phyloP scores from a whole-genome alignment of 2,797 vertebrate genomes.

The Molothrus aeneus region DNA sequence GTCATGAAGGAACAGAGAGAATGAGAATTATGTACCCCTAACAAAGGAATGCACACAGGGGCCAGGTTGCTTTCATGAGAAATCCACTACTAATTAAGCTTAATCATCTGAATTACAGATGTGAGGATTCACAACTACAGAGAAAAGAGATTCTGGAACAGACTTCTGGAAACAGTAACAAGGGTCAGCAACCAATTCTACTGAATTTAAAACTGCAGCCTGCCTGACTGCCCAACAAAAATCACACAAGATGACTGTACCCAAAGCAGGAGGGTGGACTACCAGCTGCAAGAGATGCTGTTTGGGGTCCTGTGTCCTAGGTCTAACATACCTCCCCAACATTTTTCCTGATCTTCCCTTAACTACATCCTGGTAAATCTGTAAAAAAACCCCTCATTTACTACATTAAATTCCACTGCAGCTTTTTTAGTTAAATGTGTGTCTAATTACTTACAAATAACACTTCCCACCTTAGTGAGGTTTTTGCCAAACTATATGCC shows the following conservation, averaged over 20 bases:
- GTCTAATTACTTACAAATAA: background rate
- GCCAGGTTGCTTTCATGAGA: background rate
- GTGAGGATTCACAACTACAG: background rate
- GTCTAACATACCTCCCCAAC: background rate
- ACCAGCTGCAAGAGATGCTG: background rate
- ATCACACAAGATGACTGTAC: background rate
- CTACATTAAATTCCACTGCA: background rate
- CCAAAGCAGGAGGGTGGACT: background rate
- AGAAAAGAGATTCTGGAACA: background rate
- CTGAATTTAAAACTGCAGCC: background rate
- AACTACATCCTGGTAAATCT: background rate
- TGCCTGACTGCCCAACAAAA: background rate
- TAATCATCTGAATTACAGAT: background rate
- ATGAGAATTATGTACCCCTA: background rate
- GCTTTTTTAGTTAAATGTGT: background rate
- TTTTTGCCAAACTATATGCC: background rate
- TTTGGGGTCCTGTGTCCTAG: background rate
- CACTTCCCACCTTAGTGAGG: background rate
- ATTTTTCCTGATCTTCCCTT: background rate
- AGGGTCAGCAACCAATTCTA: background rate
- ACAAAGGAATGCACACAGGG: background rate
- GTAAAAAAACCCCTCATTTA: background rate
- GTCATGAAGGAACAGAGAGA: background rate
- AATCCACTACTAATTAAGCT: background rate
- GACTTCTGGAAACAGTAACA: background rate